Conservation (phyloP, 2,888 invertebrate genomes). For the Schizotus pectinicornis region DNA sequence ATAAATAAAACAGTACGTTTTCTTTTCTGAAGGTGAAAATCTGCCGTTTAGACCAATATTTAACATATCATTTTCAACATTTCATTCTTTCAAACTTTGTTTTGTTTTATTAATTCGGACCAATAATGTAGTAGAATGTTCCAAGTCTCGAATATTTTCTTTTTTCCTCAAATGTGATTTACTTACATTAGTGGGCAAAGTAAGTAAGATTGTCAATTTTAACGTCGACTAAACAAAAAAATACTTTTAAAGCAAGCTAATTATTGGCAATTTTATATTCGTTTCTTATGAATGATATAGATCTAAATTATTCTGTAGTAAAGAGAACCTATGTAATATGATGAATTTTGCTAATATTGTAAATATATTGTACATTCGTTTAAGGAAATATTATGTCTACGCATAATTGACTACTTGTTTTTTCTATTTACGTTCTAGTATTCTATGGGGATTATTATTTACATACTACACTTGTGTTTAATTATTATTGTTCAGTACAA, state of each 20-base stretch:
- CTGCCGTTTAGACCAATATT: conserved; percentile 42
- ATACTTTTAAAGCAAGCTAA: conserved; percentile 37
- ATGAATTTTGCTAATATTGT: conserved; percentile 57
- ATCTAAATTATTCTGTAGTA: conserved; percentile 50
- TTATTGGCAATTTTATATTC: conserved; percentile 57
- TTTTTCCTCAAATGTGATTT: conserved; percentile 19
- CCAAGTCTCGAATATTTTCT: conserved; percentile 20
- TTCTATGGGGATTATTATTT: conserved; percentile 48
- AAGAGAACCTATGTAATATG: conserved; percentile 44
- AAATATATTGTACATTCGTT: conserved; percentile 58
- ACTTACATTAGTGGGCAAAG: conserved; percentile 8
- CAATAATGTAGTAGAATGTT: conserved; percentile 30
- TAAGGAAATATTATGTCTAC: conserved; percentile 56
- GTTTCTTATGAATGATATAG: conserved; percentile 48
- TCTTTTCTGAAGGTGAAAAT: conserved; percentile 29
- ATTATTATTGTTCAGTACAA: conserved; percentile 53
- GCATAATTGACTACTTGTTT: conserved; percentile 43
- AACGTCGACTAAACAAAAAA: conserved; percentile 8
- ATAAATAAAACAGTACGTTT: background rate
- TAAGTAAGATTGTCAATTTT: conserved; percentile 32
- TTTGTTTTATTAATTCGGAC: conserved; percentile 35
- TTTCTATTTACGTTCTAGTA: conserved; percentile 44
- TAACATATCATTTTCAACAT: conserved; percentile 45
- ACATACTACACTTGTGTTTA: conserved; percentile 42
- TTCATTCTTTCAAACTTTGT: conserved; percentile 19